A percentile compares a stretch with the other conserved stretches of the same genome.
Conservation (phyloP, 64 coral and sea anemone genomes). For the Astreopora myriophthalma region DNA sequence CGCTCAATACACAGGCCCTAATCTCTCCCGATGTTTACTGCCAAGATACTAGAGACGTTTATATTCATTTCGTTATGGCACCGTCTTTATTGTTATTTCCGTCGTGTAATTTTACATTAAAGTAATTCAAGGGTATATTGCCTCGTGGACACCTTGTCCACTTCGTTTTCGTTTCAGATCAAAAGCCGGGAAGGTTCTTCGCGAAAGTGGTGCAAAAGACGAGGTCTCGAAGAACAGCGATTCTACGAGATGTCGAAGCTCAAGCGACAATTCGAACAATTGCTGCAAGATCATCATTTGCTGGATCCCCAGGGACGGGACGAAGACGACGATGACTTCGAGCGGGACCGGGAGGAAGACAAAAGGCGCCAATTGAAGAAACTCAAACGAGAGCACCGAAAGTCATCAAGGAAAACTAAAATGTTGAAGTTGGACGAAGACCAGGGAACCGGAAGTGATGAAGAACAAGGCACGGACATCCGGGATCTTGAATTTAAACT, state of each 20-base stretch:
- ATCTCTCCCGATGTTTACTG: no score
- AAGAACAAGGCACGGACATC: constrained; percentile 76
- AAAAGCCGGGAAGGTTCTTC: constrained; percentile 86
- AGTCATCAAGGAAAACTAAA: constrained; percentile 74
- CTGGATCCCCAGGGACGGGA: constrained; percentile 49
- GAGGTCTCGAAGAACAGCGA: constrained; percentile 90
- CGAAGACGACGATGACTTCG: constrained; percentile 50
- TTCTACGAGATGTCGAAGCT: constrained; percentile 80
- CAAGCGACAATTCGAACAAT: constrained; percentile 43
- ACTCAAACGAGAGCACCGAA: constrained; percentile 81
- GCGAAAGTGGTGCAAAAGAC: constrained; percentile 91
- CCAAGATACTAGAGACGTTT: no score
- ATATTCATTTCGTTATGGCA: not conserved
- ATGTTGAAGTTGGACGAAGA: constrained; percentile 91
- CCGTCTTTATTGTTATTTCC: not conserved
- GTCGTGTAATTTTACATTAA: no score
- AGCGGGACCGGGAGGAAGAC: constrained; percentile 67
- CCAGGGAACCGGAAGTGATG: constrained; percentile 60
- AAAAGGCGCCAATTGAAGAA: constrained; percentile 84
- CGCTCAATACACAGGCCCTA: no score
- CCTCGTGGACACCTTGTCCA: not conserved
- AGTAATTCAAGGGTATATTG: no score
- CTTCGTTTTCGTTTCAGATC: not conserved
- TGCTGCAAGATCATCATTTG: constrained; percentile 57
- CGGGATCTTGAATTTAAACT: constrained; percentile 96